Conservation (phyloP, 2,113 vertebrate species). For the Antechinus stuartii region DNA sequence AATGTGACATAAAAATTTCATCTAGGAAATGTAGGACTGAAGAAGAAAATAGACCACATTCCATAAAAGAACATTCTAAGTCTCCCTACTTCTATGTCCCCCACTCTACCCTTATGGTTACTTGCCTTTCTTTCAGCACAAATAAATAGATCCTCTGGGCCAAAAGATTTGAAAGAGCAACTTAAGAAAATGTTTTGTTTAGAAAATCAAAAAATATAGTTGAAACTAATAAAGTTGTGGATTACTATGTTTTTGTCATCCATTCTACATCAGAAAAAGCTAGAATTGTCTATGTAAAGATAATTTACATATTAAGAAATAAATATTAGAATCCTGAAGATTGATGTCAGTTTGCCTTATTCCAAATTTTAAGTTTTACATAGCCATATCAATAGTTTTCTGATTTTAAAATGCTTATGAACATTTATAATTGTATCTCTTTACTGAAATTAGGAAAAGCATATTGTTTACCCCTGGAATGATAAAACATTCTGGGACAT, state of each 20-base stretch:
- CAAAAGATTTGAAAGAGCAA: background rate
- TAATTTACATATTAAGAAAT: background rate
- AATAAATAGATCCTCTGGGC: background rate
- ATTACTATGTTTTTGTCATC: background rate
- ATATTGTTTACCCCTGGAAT: background rate
- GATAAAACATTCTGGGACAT: background rate
- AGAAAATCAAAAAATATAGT: background rate
- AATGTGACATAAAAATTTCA: background rate
- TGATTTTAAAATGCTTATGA: background rate
- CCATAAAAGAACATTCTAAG: background rate
- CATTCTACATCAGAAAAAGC: background rate
- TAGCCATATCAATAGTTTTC: background rate
- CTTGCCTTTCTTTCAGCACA: background rate
- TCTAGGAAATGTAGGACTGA: background rate
- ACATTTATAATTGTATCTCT: background rate
- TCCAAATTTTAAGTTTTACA: background rate
- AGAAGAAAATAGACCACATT: background rate
- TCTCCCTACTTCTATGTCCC: background rate
- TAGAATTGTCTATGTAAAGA: background rate
- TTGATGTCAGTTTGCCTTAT: background rate
- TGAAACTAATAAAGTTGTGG: background rate
- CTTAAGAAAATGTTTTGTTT: background rate
- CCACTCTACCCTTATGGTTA: background rate
- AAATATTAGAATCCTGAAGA: background rate
- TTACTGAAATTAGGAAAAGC: background rate